A percentile compares a stretch with the other conserved stretches of the same genome.
Evolutionary conservation across 1,140 invertebrate genomes (phyloP).

Genomic region (Cotesia chilonis): DNA sequence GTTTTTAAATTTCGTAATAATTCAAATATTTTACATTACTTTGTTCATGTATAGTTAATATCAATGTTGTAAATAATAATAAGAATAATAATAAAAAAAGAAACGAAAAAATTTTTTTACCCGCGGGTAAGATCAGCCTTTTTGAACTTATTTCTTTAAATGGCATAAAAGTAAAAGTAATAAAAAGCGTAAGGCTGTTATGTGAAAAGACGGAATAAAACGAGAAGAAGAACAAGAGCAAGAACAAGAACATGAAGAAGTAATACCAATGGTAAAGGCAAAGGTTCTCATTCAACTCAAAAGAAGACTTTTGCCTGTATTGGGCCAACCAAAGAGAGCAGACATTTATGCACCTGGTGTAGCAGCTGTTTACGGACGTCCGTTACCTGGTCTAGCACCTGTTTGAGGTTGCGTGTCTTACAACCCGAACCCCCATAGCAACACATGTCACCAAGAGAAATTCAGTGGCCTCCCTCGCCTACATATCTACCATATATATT

Average conservation of each 20-base stretch:
- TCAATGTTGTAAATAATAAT: too few relatives aligned
- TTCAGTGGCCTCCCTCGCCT: conserved; percentile 23
- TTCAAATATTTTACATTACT: background rate
- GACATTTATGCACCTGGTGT: conserved; percentile 56
- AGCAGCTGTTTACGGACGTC: conserved; percentile 59
- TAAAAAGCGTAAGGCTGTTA: too few relatives aligned
- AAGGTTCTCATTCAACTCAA: conserved; percentile 13
- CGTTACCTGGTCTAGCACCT: conserved; percentile 62
- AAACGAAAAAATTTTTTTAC: conserved; percentile 20
- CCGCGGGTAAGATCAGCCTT: too few relatives aligned
- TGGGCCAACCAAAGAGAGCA: background rate
- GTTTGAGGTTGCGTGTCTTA: conserved; percentile 59
- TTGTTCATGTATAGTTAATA: background rate
- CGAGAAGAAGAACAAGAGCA: background rate
- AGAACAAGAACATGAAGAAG: background rate
- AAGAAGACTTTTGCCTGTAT: conserved; percentile 18
- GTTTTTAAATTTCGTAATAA: background rate
- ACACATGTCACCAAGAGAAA: conserved; percentile 39
- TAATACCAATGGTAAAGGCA: conserved; percentile 11
- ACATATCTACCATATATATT: background rate
- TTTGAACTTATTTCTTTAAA: too few relatives aligned
- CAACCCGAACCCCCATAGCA: conserved; percentile 48
- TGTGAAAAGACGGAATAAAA: background rate
- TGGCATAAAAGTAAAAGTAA: too few relatives aligned
- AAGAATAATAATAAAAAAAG: background rate